Evolutionary conservation across 2,888 invertebrate species (phyloP), one percentile per base, ranked within the genome.

Genomic region (Rambutsinella grinnellia): DNA sequence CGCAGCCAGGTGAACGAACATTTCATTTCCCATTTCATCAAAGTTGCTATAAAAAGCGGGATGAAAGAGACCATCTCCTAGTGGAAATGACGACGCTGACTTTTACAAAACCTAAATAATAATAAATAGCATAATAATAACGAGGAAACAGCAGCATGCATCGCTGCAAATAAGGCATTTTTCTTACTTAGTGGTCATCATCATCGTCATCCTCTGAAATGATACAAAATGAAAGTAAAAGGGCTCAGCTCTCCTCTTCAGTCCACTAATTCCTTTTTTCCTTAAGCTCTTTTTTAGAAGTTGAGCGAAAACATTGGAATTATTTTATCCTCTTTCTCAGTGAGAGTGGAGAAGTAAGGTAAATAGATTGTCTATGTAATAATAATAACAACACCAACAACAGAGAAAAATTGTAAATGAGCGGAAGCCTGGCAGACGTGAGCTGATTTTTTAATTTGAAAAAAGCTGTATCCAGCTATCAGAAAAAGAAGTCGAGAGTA

Each of bases 361-460:
- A 36, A 36, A 36, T 36, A 36, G 36, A 36, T 36, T 5, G 36
- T 5, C 6, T 5, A 36, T 36, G 36, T 13, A 8, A 13, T 36
- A 36, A 5, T 36, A 36, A 36, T 13, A 36, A 36, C 36, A 36
- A 13, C 36, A 36, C 36, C 36, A 36, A 36, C 36, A 36, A 36
- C 36, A 36, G 36, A 36, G 36, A 36, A 63, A 46, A 54, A 69
- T 74, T 79, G 81, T 83, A 72, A 82, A 83, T 82, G 83, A 84
- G 84, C 82, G 84, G 84, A 84, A 84, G 82, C 80, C 17, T 57
- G 24, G 26, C 44, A 79, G 78, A 84, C 84, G 84, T 84, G 84
- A 84, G 82, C 79, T 78, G 82, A 79, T 82, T 84, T 76, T n/a
- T 69, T 24, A 60, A 66, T 36, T 36, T 36, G 6, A 36, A 13